These are phyloP conservation scores for Daubentonia madagascariensis DNA, from an alignment of 2,113 vertebrate species.

Conservation along the genomic window DNA sequence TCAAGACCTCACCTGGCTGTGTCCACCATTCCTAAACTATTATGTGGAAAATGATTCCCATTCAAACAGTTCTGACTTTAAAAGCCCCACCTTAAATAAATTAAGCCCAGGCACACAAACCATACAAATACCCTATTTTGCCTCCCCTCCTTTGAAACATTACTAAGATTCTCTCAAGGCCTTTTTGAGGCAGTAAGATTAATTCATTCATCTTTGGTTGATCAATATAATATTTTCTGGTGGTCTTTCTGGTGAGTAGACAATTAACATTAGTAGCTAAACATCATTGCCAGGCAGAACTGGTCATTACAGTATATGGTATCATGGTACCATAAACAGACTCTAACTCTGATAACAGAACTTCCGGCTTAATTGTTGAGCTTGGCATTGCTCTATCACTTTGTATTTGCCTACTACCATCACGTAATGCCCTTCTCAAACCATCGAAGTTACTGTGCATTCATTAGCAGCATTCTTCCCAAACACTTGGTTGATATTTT, in stretches of 20 bases:
- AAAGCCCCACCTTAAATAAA: background rate
- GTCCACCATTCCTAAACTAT: background rate
- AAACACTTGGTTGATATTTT: too few relatives aligned
- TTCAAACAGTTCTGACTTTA: background rate
- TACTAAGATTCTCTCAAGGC: background rate
- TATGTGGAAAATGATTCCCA: background rate
- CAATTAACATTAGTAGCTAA: too few relatives aligned
- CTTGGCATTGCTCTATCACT: too few relatives aligned
- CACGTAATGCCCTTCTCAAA: background rate
- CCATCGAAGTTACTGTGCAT: too few relatives aligned
- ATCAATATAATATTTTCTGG: background rate
- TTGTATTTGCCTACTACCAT: background rate
- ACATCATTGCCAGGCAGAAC: too few relatives aligned
- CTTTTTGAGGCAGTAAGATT: background rate
- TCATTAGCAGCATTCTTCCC: too few relatives aligned
- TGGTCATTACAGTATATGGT: fast-evolving
- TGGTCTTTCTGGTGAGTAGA: background rate
- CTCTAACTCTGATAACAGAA: fast-evolving
- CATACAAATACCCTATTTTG: too few relatives aligned
- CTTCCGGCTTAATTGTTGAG: too few relatives aligned
- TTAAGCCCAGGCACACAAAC: background rate
- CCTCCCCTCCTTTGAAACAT: background rate
- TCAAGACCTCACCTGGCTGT: background rate
- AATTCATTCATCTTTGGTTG: background rate
- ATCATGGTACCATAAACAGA: background rate